A percentile compares a stretch with the other conserved stretches of the same genome.
Evolutionary conservation across 2,888 invertebrate species (phyloP).

Genomic region (Hoplodrina ambigua): DNA sequence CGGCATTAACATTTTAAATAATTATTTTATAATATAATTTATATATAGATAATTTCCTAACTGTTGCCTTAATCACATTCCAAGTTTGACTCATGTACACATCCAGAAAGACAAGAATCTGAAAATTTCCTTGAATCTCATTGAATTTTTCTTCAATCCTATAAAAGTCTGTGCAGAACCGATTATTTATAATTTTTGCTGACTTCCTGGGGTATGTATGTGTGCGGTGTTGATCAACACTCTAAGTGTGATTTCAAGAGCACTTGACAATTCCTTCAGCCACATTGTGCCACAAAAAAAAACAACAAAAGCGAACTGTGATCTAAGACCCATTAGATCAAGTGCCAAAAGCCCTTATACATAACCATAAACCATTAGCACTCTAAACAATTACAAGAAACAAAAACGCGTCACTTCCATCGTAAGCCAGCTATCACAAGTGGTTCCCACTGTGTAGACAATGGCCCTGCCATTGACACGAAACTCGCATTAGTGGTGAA

Average conservation of each 20-base stretch:
- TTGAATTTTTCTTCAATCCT: background rate
- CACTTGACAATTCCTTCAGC: background rate
- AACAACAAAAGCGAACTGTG: background rate
- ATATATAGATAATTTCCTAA: too few relatives aligned
- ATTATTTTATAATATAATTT: too few relatives aligned
- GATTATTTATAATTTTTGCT: too few relatives aligned
- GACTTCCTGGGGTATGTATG: too few relatives aligned
- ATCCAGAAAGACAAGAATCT: too few relatives aligned
- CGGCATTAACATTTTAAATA: too few relatives aligned
- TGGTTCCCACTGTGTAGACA: conserved; percentile 60
- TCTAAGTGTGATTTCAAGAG: background rate
- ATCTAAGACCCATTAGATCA: conserved; percentile 8
- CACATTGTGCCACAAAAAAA: background rate
- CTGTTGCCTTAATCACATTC: too few relatives aligned
- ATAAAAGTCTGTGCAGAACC: background rate
- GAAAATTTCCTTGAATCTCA: too few relatives aligned
- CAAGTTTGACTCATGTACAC: too few relatives aligned
- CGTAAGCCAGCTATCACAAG: conserved; percentile 41
- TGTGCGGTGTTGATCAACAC: background rate
- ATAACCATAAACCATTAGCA: conserved; percentile 24
- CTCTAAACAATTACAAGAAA: conserved; percentile 33
- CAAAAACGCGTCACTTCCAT: conserved; percentile 37
- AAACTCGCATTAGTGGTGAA: conserved; percentile 73
- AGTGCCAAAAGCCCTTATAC: conserved; percentile 33
- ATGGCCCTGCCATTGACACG: conserved; percentile 68